phyloP scores from a whole-genome alignment of 2,113 vertebrate genomes.

The Symphodus melops region DNA sequence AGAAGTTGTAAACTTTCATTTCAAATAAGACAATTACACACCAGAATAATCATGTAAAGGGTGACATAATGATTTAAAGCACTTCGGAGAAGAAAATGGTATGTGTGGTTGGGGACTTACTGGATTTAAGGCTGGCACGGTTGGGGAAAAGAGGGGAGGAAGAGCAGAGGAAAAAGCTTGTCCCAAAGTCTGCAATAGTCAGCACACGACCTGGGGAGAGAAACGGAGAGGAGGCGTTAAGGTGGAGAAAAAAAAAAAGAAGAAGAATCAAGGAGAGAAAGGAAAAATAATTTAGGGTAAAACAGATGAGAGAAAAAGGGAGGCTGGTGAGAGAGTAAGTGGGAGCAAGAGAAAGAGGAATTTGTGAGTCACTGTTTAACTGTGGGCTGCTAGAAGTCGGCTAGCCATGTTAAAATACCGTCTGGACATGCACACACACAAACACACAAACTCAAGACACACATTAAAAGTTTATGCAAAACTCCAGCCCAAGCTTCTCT shows the following conservation, averaged over 20 bases:
- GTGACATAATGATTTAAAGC: background rate
- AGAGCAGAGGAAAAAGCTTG: conserved; percentile 51
- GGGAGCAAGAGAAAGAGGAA: conserved; percentile 72
- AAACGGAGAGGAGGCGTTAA: conserved; percentile 31
- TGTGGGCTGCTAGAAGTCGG: conserved; percentile 81
- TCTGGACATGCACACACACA: conserved; percentile 46
- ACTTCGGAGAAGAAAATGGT: background rate
- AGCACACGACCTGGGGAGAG: conserved; percentile 61
- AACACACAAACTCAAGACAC: conserved; percentile 14
- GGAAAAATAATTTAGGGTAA: conserved; percentile 17
- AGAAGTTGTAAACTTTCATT: background rate
- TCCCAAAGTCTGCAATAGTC: conserved; percentile 66
- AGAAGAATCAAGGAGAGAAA: conserved; percentile 25
- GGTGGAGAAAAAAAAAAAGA: conserved; percentile 28
- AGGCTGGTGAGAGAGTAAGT: conserved; percentile 46
- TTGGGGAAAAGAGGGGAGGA: conserved; percentile 5
- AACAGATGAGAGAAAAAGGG: conserved; percentile 39
- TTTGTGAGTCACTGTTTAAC: conserved; percentile 87
- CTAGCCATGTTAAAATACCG: conserved; percentile 76
- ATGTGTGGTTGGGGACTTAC: conserved; percentile 45
- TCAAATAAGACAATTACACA: conserved; percentile 5
- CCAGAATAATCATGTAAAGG: background rate
- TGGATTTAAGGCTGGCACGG: conserved; percentile 38
- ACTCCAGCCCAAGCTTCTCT: conserved; percentile 37
- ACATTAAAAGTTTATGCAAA: conserved; percentile 49